Evolutionary conservation across 2,113 vertebrate species (phyloP), one percentile per base, ranked within the genome.

Genomic region (Miniopterus natalensis): DNA sequence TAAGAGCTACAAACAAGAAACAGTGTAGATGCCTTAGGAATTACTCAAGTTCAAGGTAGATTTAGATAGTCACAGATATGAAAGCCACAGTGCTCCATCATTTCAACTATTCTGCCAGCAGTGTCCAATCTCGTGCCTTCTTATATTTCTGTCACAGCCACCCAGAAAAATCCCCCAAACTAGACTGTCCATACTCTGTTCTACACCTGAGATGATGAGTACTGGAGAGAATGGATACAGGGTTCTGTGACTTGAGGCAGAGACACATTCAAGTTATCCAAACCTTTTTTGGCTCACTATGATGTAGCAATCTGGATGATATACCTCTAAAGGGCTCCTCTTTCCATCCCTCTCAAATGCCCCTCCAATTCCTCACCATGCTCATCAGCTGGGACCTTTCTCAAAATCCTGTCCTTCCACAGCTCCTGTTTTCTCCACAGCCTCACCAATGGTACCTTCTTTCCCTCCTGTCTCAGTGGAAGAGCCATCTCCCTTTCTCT

Each of bases 1-100:
- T 8, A 93, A 93, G 49, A 88, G 74, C 57, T 89, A 94, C 42
- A 90, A 96, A 88, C 49, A 92, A 90, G n/a, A 96, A 92, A 79
- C 10, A 78, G 13, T 81, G 11, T 12, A 80, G 29, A 73, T 77
- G 23, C 25, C 79, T 85, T 85, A 83, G 49, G 51, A 94, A 89
- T 86, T 83, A 84, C 29, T 80, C 8, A 8, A 88, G 61, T 57
- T 93, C 68, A 92, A 94, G 51, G 36, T 84, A 97, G 21, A 42
- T 89, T 95, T 93, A 71, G 13, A 94, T 27, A 86, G 42, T 51
- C 49, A 83, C 8, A 80, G 47, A 80, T 78, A 91, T 70, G 47
- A 90, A 86, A 93, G 36, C 70, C 73, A 79, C 36, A 23, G n/a
- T 75, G 42, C 59, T 71, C 55, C 11, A 9, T 74, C 27, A 79